These are phyloP conservation scores for Uromys caudimaculatus DNA, from an alignment of 2,797 vertebrate species.

Conservation along the genomic window DNA sequence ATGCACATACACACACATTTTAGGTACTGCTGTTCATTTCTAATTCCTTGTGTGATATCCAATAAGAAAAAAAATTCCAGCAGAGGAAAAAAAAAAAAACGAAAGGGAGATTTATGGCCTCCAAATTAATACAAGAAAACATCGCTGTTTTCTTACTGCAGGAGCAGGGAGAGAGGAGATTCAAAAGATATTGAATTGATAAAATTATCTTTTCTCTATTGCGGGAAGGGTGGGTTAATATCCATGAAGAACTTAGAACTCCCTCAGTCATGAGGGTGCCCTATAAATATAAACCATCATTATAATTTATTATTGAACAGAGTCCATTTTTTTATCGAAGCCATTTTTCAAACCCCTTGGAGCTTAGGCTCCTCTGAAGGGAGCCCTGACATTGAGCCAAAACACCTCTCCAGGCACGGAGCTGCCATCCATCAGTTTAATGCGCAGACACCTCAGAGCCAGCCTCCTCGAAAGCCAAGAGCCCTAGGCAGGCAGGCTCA, in stretches of 20 bases:
- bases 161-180: not conserved
- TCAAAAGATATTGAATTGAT: conserved; percentile 45
- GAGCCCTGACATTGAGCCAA: conserved; percentile 30
- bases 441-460: not conserved
- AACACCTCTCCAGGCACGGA: not conserved
- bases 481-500: not conserved
- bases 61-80: conserved; percentile 53
- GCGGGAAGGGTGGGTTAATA: conserved; percentile 29
- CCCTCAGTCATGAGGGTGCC: conserved; percentile 19
- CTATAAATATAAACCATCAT: conserved; percentile 54
- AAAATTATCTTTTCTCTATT: conserved; percentile 48
- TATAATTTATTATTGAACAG: conserved; percentile 63
- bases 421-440: conserved; percentile 48
- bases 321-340: conserved; percentile 56
- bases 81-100: not conserved
- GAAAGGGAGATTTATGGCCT: conserved; percentile 56
- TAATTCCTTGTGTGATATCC: conserved; percentile 65
- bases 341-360: conserved; percentile 47
- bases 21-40: conserved; percentile 58
- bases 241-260: conserved; percentile 32
- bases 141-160: not conserved
- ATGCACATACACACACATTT: conserved; percentile 45
- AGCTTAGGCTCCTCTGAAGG: conserved; percentile 22
- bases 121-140: conserved; percentile 66
- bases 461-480: not conserved